Base-by-base conservation (phyloP, 2,113 vertebrate genomes). In the Lophius piscatorius region DNA sequence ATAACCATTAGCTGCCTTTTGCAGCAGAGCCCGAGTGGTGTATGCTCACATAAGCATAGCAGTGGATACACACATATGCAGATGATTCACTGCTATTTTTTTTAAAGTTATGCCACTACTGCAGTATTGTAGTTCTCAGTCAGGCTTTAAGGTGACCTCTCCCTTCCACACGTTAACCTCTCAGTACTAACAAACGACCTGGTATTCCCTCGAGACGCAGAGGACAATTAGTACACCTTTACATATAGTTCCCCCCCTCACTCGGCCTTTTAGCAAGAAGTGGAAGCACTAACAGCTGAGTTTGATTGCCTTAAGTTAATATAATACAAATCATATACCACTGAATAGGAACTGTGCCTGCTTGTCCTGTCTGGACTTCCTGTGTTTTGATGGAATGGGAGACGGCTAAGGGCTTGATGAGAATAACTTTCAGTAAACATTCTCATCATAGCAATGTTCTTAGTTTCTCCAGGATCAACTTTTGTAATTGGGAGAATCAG, bases 271-370 rank as follows among this genome's bases (percentile, higher is more conserved):
- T 52, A 71, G 69, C 3, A 23, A 52, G 41, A 42, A 56, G 64
- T 62, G 39, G 40, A 71, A 58, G 41, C 39, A 63, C 74, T 64
- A 70, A 49, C 59, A 55, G 48, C 73, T 67, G 70, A 73, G 63
- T 80, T 77, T 57, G 70, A 86, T 87, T 87, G 87, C 88, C 89
- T 91, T 91, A 90, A 88, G 58, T 87, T 78, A 77, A 81, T 51
- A 77, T 49, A 44, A 67, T 73, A 71, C 55, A 49, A 78, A 64
- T 70, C 54, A 28, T 44, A 44, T 42, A 63, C 26, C 58, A 44
- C 66, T 80, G 41, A 76, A 84, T 22, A 57, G 69, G 73, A 80
- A 71, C 73, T 75, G 87, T 84, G 85, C 82, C 86, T 87, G 76
- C 76, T 78, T 57, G 76, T 68, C 71, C 60, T 67, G 56, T 65